These are phyloP conservation scores for Heliconius nattereri DNA, from an alignment of 1,140 invertebrate species.

Conservation along the genomic window DNA sequence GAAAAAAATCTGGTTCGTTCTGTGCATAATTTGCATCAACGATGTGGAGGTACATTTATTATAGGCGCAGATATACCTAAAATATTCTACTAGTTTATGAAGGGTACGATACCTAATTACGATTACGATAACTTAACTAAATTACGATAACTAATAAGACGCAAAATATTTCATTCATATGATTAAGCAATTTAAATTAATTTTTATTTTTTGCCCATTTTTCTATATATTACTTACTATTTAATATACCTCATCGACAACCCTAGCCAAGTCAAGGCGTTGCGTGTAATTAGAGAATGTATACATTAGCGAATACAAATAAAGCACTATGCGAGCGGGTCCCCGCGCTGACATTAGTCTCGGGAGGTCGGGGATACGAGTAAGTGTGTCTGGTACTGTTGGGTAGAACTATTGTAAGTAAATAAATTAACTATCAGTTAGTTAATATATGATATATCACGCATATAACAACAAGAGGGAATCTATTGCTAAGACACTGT, in stretches of 20 bases:
- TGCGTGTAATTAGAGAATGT: constrained; percentile 81
- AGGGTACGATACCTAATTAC: too few species aligned
- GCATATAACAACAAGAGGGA: too few species aligned
- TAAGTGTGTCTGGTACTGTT: constrained; percentile 15
- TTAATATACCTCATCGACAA: constrained; percentile 31
- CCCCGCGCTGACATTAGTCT: constrained; percentile 76
- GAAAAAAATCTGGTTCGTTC: too few species aligned
- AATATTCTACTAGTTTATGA: too few species aligned
- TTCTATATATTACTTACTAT: not conserved
- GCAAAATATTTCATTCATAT: not conserved
- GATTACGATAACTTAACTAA: too few species aligned
- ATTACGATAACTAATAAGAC: too few species aligned
- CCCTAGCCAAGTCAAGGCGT: constrained; percentile 65
- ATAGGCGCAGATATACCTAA: too few species aligned
- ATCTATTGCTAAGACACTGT: too few species aligned
- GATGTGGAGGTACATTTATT: too few species aligned
- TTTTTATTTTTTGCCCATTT: not conserved
- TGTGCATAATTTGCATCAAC: too few species aligned
- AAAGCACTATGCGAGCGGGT: constrained; percentile 74
- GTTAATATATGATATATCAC: too few species aligned
- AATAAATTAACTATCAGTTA: not conserved
- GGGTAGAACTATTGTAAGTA: not conserved
- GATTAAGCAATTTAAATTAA: not conserved
- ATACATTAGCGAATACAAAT: constrained; percentile 80
- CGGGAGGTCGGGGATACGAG: constrained; percentile 61